These are phyloP conservation scores for Patiria pectinifera DNA, from an alignment of 53 echinoderm and acorn worm species.

Conservation along the genomic window DNA sequence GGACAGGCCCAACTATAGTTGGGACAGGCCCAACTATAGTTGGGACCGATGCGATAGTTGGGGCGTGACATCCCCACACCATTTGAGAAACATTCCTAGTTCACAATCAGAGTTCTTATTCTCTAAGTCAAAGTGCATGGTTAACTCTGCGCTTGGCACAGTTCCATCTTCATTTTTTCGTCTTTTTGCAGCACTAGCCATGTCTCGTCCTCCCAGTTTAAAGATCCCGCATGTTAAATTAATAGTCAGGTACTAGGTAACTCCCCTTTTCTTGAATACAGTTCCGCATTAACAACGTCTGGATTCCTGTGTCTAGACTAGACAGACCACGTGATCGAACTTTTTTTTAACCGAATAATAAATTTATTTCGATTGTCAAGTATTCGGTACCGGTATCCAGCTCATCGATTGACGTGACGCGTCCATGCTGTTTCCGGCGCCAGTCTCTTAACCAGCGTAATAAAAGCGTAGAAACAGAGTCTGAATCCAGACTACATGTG, in stretches of 20 bases:
- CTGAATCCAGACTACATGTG: slow-evolving; percentile 13
- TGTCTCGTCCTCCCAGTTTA: neutral
- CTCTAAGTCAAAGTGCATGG: neutral
- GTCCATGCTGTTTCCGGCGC: slow-evolving; percentile 53
- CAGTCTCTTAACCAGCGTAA: slow-evolving; percentile 17
- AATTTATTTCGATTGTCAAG: neutral
- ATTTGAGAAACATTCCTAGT: slow-evolving; percentile 66
- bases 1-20: no score
- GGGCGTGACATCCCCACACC: no score
- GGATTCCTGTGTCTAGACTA: neutral
- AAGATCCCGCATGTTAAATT: no score
- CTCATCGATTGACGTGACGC: neutral
- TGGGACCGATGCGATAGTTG: no score
- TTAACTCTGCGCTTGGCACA: neutral
- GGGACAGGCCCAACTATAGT: no score
- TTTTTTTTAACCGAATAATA: neutral
- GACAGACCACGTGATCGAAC: neutral
- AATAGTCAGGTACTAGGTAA: no score
- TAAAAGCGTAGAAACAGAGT: neutral
- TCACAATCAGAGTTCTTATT: neutral
- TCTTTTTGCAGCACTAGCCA: slow-evolving; percentile 50
- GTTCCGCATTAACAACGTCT: no score
- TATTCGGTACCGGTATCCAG: slow-evolving; percentile 1
- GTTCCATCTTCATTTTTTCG: slow-evolving; percentile 18
- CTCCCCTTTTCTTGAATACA: neutral